Conservation (phyloP, 1,140 invertebrate genomes). For the Diachasmimorpha longicaudata region DNA sequence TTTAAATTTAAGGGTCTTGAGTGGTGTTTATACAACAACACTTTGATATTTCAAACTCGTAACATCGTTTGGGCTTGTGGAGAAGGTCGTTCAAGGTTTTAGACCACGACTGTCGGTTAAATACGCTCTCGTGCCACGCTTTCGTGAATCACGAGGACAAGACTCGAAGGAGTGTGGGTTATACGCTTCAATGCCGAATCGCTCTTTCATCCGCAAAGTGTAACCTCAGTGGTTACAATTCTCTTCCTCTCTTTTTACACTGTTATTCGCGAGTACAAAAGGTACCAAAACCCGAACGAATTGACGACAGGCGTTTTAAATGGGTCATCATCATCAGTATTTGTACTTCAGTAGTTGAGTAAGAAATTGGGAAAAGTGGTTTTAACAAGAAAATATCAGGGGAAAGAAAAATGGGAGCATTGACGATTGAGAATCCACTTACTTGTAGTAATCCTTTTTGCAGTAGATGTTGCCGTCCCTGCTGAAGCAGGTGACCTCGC, state of each 20-base stretch:
- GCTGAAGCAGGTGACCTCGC: slow-evolving; percentile 92
- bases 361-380: too few species aligned
- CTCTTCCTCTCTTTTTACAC: not conserved
- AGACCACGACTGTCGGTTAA: not conserved
- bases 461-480: slow-evolving; percentile 95
- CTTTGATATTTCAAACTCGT: not conserved
- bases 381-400: not conserved
- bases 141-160: slow-evolving; percentile 22
- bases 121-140: slow-evolving; percentile 11
- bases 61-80: not conserved
- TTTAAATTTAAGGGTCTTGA: not conserved
- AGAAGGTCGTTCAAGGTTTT: slow-evolving; percentile 22
- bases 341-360: too few species aligned
- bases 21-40: not conserved
- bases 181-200: slow-evolving; percentile 18
- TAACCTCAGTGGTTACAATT: not conserved
- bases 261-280: not conserved
- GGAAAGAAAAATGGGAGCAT: not conserved
- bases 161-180: not conserved
- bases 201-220: slow-evolving; percentile 13
- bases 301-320: not conserved
- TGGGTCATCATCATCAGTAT: not conserved
- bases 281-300: not conserved
- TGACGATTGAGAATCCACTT: slow-evolving; percentile 54
- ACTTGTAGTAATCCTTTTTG: slow-evolving; percentile 98